Conservation (phyloP, 2,113 vertebrate species). For the Cranoglanis bouderius region DNA sequence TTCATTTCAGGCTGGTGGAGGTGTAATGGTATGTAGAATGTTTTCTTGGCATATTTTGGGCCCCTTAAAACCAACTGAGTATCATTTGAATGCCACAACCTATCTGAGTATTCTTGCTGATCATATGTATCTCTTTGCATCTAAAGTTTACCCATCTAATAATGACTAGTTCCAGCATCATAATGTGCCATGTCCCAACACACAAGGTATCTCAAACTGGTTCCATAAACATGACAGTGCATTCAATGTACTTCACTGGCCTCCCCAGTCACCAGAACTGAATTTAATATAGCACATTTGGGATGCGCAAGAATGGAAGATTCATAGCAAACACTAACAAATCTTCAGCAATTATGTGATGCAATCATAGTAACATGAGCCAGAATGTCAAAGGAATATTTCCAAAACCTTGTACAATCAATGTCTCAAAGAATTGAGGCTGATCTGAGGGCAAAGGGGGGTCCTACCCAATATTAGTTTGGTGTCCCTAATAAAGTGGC, state of each 20-base stretch:
- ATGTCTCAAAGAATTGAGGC: background rate
- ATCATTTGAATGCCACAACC: background rate
- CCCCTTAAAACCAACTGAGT: background rate
- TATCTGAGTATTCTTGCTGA: background rate
- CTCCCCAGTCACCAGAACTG: background rate
- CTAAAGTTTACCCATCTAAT: background rate
- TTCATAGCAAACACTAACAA: background rate
- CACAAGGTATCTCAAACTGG: background rate
- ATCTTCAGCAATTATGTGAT: background rate
- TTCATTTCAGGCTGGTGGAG: background rate
- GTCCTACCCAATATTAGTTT: background rate
- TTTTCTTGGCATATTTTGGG: background rate
- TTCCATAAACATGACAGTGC: background rate
- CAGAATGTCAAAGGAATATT: background rate
- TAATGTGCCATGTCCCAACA: background rate
- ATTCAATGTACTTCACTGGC: background rate
- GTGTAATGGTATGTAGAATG: background rate
- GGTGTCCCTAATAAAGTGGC: background rate
- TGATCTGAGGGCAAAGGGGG: background rate
- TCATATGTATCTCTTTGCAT: background rate
- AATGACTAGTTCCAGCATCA: background rate
- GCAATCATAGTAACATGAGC: background rate
- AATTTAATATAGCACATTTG: background rate
- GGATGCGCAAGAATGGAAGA: background rate
- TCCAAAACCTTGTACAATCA: background rate